Percentiles rank a stretch among this genome's conserved stretches.
These are phyloP conservation scores for Cyprinodon tularosa DNA, from an alignment of 2,113 vertebrate species.

Conservation along the genomic window DNA sequence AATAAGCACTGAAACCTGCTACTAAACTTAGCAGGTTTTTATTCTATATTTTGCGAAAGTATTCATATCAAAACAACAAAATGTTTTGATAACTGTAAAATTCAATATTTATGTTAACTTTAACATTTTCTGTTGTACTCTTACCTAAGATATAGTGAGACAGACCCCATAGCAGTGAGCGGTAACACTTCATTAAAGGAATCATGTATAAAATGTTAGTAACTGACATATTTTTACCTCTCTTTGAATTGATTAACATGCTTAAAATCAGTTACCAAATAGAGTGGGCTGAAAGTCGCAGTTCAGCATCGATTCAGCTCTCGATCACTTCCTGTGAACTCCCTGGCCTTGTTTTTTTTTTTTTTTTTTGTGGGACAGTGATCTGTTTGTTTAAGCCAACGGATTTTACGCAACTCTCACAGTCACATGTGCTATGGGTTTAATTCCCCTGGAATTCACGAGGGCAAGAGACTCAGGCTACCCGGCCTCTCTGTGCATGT, in stretches of 20 bases:
- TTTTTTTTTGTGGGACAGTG: constrained; percentile 16
- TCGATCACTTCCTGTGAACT: constrained; percentile 50
- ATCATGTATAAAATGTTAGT: background rate
- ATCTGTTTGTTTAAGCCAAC: constrained; percentile 32
- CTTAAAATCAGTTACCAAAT: constrained; percentile 7
- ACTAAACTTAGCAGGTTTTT: background rate
- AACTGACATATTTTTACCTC: background rate
- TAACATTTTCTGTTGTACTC: background rate
- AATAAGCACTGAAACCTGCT: background rate
- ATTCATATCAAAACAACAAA: background rate
- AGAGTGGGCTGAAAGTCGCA: constrained; percentile 15
- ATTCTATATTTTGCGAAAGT: background rate
- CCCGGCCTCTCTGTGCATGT: constrained; percentile 43
- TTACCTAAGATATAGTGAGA: background rate
- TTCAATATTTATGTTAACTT: background rate
- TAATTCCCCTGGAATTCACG: constrained; percentile 40
- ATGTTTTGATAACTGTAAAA: background rate
- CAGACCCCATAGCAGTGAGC: background rate
- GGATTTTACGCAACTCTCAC: constrained; percentile 34
- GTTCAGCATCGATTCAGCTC: constrained; percentile 24
- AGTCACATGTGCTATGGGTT: constrained; percentile 48
- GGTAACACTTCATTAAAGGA: background rate
- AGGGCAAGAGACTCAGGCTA: constrained; percentile 42
- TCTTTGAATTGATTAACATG: background rate
- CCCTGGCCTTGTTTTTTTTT: constrained; percentile 12